A percentile compares a stretch with the other conserved stretches of the same genome.
Evolutionary conservation across 2,113 vertebrate genomes (phyloP).

Genomic region (Malurus melanocephalus): DNA sequence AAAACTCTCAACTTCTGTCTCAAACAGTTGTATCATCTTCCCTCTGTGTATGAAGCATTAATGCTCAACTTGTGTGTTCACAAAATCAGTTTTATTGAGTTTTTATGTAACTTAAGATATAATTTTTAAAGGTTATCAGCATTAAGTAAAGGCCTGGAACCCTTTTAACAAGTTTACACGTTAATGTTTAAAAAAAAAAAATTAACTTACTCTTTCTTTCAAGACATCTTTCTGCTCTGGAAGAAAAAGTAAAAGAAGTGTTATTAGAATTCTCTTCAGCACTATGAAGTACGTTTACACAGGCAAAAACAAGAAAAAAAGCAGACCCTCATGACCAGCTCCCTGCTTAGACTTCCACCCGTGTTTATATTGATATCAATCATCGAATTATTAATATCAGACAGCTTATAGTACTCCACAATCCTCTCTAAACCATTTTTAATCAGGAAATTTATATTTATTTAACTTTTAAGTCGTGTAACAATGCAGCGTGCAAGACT

Average conservation of each 20-base stretch:
- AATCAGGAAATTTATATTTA: background rate
- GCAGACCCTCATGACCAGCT: background rate
- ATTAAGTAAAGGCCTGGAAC: background rate
- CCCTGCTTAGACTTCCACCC: background rate
- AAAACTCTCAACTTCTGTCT: too few species aligned
- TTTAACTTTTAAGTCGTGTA: fast-evolving
- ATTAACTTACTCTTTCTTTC: background rate
- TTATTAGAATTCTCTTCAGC: fast-evolving
- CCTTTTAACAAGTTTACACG: background rate
- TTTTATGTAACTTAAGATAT: fast-evolving
- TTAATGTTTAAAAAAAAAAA: background rate
- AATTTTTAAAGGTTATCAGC: background rate
- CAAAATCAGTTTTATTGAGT: background rate
- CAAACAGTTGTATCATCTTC: fast-evolving
- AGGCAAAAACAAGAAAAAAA: background rate
- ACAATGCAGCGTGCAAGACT: too few species aligned
- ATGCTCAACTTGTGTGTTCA: fast-evolving
- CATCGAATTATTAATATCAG: fast-evolving
- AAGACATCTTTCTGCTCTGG: background rate
- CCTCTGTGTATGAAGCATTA: fast-evolving
- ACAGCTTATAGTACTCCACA: fast-evolving
- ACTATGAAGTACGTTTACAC: fast-evolving
- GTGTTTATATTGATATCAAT: fast-evolving
- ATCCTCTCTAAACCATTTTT: fast-evolving
- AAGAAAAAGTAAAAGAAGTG: background rate